Conservation (phyloP, 2,888 invertebrate species). For the Scelioninae gen. 1 region DNA sequence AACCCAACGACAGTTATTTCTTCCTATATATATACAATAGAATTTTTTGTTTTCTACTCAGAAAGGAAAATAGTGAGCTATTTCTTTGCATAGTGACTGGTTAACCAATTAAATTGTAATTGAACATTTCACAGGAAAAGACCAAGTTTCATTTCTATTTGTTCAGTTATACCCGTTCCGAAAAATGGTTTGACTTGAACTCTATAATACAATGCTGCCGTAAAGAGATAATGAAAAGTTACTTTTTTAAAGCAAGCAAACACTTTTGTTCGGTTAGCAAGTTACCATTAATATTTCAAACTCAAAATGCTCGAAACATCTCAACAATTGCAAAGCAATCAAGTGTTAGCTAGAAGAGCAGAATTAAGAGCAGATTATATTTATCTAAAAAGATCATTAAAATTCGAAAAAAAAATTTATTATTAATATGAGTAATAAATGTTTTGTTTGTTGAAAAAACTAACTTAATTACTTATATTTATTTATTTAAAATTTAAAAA, state of each 20-base stretch:
- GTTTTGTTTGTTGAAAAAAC: too few relatives aligned
- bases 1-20: not conserved
- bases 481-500: too few relatives aligned
- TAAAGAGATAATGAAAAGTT: conserved; percentile 34
- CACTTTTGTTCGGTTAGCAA: not conserved
- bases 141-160: conserved; percentile 48
- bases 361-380: too few relatives aligned
- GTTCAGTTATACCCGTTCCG: conserved; percentile 43
- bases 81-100: conserved; percentile 17
- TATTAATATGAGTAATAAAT: too few relatives aligned
- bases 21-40: not conserved
- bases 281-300: conserved; percentile 5
- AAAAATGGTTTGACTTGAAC: conserved; percentile 47
- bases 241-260: conserved; percentile 22
- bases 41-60: not conserved
- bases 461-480: too few relatives aligned
- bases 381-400: too few relatives aligned
- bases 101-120: conserved; percentile 43
- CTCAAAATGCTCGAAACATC: not conserved
- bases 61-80: conserved; percentile 4
- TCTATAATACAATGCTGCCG: conserved; percentile 11
- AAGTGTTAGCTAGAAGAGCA: too few relatives aligned
- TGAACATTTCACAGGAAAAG: conserved; percentile 36
- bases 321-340: not conserved
- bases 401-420: too few relatives aligned